Conservation (phyloP, 2,797 vertebrate species). For the Malurus splendens region DNA sequence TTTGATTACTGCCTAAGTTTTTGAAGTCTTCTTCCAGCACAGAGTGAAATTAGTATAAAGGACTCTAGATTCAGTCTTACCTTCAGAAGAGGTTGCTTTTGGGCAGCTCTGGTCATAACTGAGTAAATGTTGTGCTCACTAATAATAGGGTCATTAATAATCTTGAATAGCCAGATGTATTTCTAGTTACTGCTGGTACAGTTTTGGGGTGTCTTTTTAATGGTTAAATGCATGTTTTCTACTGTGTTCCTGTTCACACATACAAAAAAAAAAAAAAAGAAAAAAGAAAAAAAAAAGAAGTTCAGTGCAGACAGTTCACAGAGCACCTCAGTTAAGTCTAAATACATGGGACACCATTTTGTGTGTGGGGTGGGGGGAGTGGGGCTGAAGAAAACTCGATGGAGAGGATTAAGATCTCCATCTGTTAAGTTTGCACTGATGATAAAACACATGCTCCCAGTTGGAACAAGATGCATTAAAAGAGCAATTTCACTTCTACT, state of each 20-base stretch:
- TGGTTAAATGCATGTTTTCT: not conserved
- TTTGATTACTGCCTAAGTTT: not conserved
- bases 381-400: not conserved
- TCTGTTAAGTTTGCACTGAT: conserved; percentile 63
- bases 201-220: not conserved
- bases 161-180: not conserved
- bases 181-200: not conserved
- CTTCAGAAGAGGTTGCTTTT: not conserved
- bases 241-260: not conserved
- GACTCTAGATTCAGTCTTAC: not conserved
- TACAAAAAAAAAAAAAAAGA: not conserved
- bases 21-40: not conserved
- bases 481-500: conserved; percentile 70
- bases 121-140: not conserved
- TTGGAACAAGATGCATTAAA: conserved; percentile 68
- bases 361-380: not conserved
- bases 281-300: too few relatives aligned
- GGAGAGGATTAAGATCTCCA: conserved; percentile 57
- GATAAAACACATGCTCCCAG: conserved; percentile 60
- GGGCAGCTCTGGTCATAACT: not conserved
- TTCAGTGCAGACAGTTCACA: not conserved
- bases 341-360: conserved; percentile 8
- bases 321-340: not conserved
- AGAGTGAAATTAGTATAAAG: not conserved
- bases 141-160: not conserved